Percentiles rank a stretch among this genome's conserved stretches.
Conservation (phyloP, 2,113 vertebrate genomes). For the Gobiocypris rarus region DNA sequence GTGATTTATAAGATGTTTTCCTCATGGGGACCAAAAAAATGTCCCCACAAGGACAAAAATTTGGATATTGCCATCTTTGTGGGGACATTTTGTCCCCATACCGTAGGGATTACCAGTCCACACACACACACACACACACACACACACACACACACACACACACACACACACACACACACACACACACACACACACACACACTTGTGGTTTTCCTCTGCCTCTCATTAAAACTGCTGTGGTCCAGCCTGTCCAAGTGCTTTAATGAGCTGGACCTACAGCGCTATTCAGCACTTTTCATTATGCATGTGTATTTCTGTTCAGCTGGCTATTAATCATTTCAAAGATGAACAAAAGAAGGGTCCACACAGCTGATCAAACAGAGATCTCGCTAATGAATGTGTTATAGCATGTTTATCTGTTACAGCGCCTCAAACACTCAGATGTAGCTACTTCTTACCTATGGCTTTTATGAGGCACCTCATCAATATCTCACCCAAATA, state of each 20-base stretch:
- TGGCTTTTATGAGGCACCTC: neutral
- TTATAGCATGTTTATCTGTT: neutral
- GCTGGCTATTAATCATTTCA: slow-evolving; percentile 50
- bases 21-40: too few species aligned
- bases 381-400: slow-evolving; percentile 6
- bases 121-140: too few species aligned
- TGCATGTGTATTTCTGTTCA: slow-evolving; percentile 44
- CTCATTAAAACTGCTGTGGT: slow-evolving; percentile 8
- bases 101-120: too few species aligned
- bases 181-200: neutral
- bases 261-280: slow-evolving; percentile 50
- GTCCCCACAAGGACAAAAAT: too few species aligned
- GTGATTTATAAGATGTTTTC: too few species aligned
- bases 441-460: neutral
- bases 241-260: slow-evolving; percentile 55
- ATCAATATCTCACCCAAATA: neutral
- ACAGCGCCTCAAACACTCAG: neutral
- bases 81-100: too few species aligned
- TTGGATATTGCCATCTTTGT: too few species aligned
- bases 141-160: too few species aligned
- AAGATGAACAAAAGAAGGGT: slow-evolving; percentile 35
- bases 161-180: too few species aligned
- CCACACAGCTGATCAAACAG: slow-evolving; percentile 21
- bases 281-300: slow-evolving; percentile 42
- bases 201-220: neutral